Percentiles rank a stretch among this genome's conserved stretches.
Conservation (phyloP, 2,113 vertebrate species). For the Felis chaus region DNA sequence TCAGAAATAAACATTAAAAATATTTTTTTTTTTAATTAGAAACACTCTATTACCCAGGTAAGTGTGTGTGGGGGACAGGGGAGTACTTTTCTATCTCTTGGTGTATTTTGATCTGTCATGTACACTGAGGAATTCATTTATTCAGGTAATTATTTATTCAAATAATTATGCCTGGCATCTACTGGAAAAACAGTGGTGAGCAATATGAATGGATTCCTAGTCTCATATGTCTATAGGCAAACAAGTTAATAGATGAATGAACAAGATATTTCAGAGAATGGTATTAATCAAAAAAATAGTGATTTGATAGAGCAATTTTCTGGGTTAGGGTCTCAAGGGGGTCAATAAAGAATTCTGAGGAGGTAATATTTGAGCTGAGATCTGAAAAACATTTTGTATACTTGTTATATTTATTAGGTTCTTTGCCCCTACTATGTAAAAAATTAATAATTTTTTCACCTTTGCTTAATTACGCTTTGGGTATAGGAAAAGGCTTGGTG, state of each 20-base stretch:
- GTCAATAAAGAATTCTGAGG: not conserved
- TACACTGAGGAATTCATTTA: not conserved
- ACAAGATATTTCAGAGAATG: not conserved
- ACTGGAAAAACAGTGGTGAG: not conserved
- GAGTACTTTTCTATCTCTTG: not conserved
- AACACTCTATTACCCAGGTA: not conserved
- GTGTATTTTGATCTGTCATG: not conserved
- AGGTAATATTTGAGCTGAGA: not conserved
- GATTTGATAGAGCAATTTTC: not conserved
- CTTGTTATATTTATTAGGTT: slow-evolving; percentile 12
- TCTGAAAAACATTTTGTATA: not conserved
- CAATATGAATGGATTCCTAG: not conserved
- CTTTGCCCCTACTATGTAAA: not conserved
- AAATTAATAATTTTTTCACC: not conserved
- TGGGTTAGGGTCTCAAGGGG: not conserved
- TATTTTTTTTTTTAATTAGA: not conserved
- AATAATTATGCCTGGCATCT: not conserved
- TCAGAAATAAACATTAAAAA: no score
- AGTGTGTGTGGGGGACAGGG: not conserved
- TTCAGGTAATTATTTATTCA: not conserved
- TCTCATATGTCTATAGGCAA: not conserved
- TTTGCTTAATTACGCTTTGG: not conserved
- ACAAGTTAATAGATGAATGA: not conserved
- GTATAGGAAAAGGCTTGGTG: not conserved
- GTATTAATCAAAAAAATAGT: not conserved